Conservation (phyloP, 2,113 vertebrate genomes). For the Megalops atlanticus region DNA sequence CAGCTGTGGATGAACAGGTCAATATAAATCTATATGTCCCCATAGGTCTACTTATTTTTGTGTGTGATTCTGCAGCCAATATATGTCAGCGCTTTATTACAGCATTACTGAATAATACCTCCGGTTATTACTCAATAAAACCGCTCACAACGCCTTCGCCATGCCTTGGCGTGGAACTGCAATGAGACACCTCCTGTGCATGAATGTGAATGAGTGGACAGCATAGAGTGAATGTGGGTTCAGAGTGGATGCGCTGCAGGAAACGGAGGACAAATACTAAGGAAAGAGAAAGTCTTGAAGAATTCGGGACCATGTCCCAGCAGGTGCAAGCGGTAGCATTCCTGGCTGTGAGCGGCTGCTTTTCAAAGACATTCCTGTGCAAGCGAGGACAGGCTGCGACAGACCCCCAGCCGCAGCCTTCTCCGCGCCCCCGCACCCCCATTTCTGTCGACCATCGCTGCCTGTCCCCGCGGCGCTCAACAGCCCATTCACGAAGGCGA, state of each 20-base stretch:
- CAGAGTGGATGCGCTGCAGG: no score
- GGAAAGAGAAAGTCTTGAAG: slow-evolving; percentile 23
- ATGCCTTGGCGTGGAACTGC: background rate
- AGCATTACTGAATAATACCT: no score
- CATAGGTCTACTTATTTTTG: no score
- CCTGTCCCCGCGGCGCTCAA: slow-evolving; percentile 1
- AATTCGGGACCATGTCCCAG: slow-evolving; percentile 23
- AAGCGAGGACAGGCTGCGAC: slow-evolving; percentile 29
- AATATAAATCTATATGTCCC: no score
- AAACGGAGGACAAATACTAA: slow-evolving; percentile 1
- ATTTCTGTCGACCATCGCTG: background rate
- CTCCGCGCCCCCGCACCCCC: slow-evolving; percentile 13
- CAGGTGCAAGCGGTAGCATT: slow-evolving; percentile 33
- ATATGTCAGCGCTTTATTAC: no score
- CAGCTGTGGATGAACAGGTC: no score
- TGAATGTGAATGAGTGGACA: background rate
- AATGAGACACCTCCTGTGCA: background rate
- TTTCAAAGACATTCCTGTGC: slow-evolving; percentile 37
- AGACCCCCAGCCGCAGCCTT: slow-evolving; percentile 12
- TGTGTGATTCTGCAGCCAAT: no score
- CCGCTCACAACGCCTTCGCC: background rate
- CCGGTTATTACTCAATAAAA: no score
- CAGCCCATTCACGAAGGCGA: slow-evolving; percentile 13
- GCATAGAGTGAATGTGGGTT: background rate
- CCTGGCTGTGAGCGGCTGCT: slow-evolving; percentile 8